These are phyloP conservation scores for Drosophila ercepeae DNA, from an alignment of 1,140 invertebrate species.

Conservation along the genomic window DNA sequence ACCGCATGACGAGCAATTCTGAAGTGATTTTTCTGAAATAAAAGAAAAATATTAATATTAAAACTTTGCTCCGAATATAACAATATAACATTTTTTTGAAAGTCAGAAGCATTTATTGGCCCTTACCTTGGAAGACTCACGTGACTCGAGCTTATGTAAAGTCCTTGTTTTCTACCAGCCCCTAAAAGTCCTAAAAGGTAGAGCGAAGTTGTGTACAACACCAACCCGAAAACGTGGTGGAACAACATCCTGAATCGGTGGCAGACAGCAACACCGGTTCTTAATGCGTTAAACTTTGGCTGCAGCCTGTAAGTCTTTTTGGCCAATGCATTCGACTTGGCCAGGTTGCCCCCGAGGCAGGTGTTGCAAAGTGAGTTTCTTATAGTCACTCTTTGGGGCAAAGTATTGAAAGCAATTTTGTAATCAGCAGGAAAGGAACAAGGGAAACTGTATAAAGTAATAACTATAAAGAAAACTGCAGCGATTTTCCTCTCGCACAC, in stretches of 20 bases:
- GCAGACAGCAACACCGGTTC: constrained; percentile 55
- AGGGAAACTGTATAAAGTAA: constrained; percentile 72
- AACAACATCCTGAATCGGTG: constrained; percentile 17
- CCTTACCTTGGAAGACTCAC: not conserved
- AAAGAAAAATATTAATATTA: not conserved
- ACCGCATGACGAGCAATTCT: constrained; percentile 43
- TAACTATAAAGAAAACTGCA: constrained; percentile 77
- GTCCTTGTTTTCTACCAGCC: constrained; percentile 1
- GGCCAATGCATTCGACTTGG: constrained; percentile 48
- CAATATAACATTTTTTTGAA: too few species aligned
- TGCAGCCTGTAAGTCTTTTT: constrained; percentile 76
- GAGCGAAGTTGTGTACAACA: constrained; percentile 24
- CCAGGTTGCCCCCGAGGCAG: constrained; percentile 36
- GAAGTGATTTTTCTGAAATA: constrained; percentile 20
- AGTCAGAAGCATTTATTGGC: not conserved
- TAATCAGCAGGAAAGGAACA: constrained; percentile 62
- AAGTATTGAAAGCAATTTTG: constrained; percentile 78
- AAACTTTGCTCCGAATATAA: too few species aligned
- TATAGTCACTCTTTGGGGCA: constrained; percentile 37
- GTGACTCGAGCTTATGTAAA: constrained; percentile 12
- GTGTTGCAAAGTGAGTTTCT: constrained; percentile 65
- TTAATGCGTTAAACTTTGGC: constrained; percentile 79
- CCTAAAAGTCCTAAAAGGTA: not conserved
- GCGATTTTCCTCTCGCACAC: constrained; percentile 49
- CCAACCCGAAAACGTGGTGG: constrained; percentile 24